These are phyloP conservation scores for Limosa lapponica DNA, from an alignment of 2,797 vertebrate species.

Conservation along the genomic window DNA sequence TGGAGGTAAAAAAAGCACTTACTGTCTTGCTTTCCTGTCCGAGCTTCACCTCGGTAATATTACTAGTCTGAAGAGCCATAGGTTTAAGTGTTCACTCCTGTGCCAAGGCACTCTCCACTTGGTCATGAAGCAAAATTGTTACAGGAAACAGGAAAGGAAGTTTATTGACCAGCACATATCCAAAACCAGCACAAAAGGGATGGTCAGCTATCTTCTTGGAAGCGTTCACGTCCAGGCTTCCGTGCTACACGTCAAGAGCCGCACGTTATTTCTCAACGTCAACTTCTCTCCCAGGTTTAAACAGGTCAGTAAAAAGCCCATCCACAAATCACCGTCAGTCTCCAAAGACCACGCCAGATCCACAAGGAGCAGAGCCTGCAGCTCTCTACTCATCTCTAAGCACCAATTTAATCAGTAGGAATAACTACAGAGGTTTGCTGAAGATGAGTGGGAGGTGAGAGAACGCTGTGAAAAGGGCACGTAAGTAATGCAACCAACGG, in stretches of 20 bases:
- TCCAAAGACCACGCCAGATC: neutral
- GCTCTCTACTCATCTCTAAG: neutral
- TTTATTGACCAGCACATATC: neutral
- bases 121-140: neutral
- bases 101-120: neutral
- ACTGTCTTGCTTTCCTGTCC: neutral
- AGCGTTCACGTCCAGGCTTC: neutral
- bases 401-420: constrained; percentile 34
- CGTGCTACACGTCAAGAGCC: neutral
- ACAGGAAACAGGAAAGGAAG: neutral
- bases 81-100: neutral
- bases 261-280: neutral
- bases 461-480: constrained; percentile 32
- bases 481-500: neutral
- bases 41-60: neutral
- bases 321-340: neutral
- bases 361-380: neutral
- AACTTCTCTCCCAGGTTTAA: neutral
- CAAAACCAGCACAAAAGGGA: neutral
- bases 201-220: neutral
- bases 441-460: constrained; percentile 44
- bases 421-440: constrained; percentile 44
- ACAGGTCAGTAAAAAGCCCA: neutral
- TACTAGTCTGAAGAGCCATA: neutral
- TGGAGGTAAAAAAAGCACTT: neutral